A percentile compares a stretch with the other conserved stretches of the same genome.
Conservation (phyloP, 2,113 vertebrate genomes). For the Pogona vitticeps region DNA sequence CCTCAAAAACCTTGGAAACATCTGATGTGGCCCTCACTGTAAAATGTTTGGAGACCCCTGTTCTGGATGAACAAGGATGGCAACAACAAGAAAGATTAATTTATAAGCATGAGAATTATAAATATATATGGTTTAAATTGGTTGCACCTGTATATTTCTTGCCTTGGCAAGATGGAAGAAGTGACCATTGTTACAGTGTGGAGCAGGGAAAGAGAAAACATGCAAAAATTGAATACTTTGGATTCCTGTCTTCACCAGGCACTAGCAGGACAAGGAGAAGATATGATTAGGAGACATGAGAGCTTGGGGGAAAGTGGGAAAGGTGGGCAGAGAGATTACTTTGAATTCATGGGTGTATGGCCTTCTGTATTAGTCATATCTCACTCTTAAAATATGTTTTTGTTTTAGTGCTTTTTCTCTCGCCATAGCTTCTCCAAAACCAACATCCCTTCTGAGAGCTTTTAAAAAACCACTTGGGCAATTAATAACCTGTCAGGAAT, state of each 20-base stretch:
- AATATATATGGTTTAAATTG: too few relatives aligned
- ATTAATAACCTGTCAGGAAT: not conserved
- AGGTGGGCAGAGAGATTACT: not conserved
- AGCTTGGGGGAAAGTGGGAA: not conserved
- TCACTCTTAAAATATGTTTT: not conserved
- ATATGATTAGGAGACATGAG: not conserved
- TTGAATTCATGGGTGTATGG: not conserved
- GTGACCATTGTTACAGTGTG: not conserved
- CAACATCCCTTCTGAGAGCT: not conserved
- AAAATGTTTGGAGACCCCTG: too few relatives aligned
- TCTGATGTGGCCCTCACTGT: too few relatives aligned
- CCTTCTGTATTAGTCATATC: not conserved
- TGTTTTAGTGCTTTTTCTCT: not conserved
- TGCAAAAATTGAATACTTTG: not conserved
- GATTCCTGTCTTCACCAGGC: too few relatives aligned
- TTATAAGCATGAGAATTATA: too few relatives aligned
- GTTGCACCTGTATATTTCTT: too few relatives aligned
- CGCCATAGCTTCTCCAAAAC: not conserved
- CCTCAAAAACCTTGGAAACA: too few relatives aligned
- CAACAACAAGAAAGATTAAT: too few relatives aligned
- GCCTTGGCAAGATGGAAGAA: not conserved
- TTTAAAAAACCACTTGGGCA: not conserved
- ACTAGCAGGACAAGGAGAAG: not conserved
- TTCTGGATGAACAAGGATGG: not conserved
- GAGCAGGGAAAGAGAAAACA: not conserved